Percentiles rank a stretch among this genome's conserved stretches.
These are phyloP conservation scores for Helicoverpa zea DNA, from an alignment of 1,140 invertebrate species.

Conservation along the genomic window DNA sequence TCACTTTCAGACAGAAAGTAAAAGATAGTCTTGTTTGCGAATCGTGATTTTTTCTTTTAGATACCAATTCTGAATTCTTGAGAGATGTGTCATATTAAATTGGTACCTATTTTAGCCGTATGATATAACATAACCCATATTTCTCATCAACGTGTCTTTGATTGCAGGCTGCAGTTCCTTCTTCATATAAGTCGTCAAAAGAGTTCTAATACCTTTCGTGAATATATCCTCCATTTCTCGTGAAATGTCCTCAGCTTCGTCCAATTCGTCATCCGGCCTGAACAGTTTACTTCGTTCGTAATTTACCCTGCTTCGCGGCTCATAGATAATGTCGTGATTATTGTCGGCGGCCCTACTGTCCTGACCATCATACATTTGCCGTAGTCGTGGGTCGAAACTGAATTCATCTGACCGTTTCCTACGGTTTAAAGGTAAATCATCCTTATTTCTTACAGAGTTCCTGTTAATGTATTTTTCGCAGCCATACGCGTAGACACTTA, in stretches of 20 bases:
- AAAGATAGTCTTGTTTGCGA: background rate
- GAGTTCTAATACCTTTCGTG: conserved; percentile 91
- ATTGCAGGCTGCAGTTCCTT: conserved; percentile 93
- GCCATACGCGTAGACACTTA: conserved; percentile 94
- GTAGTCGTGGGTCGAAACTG: conserved; percentile 73
- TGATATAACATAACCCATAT: conserved; percentile 94
- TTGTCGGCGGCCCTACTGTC: conserved; percentile 80
- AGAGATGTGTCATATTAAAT: background rate
- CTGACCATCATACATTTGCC: conserved; percentile 60
- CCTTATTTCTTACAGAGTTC: conserved; percentile 80
- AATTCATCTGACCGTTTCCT: conserved; percentile 79
- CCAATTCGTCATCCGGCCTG: conserved; percentile 81
- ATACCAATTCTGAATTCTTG: conserved; percentile 1
- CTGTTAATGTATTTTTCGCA: conserved; percentile 88
- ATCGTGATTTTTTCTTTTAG: background rate
- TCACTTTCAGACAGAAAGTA: background rate
- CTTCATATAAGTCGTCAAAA: conserved; percentile 94
- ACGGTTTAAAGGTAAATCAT: conserved; percentile 76
- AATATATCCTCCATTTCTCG: conserved; percentile 95
- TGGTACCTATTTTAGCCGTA: conserved; percentile 87
- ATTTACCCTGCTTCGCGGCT: conserved; percentile 72
- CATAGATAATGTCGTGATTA: conserved; percentile 76
- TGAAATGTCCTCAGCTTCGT: conserved; percentile 89
- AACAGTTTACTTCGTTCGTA: conserved; percentile 84
- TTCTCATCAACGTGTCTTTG: conserved; percentile 94